phyloP scores from a whole-genome alignment of 2,113 vertebrate genomes.

The Pavo muticus region DNA sequence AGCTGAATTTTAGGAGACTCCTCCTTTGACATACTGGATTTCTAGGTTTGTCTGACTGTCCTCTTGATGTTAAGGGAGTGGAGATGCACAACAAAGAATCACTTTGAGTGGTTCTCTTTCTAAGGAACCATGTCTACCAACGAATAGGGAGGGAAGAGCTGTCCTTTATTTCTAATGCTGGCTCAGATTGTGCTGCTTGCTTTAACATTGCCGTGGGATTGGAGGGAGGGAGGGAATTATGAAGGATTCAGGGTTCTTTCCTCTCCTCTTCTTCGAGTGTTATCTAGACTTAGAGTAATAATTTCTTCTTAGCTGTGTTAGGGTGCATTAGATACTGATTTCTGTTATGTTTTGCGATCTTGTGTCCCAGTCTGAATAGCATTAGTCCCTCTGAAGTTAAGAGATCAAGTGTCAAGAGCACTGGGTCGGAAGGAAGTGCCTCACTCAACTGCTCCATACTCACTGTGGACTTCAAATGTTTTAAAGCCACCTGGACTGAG shows the following conservation, averaged over 20 bases:
- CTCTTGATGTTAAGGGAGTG: neutral
- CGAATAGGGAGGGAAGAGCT: neutral
- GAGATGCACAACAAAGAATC: neutral
- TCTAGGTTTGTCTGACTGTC: neutral
- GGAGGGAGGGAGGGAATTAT: neutral
- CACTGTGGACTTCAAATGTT: slow-evolving; percentile 92
- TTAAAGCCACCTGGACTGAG: slow-evolving; percentile 94
- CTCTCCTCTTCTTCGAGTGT: neutral
- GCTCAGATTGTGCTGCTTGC: neutral
- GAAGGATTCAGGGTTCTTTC: neutral
- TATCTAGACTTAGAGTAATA: neutral
- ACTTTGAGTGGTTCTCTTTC: neutral
- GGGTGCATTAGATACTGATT: neutral
- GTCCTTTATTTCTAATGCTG: neutral
- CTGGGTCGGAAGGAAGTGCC: slow-evolving; percentile 87
- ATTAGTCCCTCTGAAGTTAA: slow-evolving; percentile 88
- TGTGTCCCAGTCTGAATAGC: slow-evolving; percentile 86
- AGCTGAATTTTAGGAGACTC: neutral
- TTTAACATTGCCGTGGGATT: neutral
- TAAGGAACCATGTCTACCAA: neutral
- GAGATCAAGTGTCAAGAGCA: slow-evolving; percentile 87
- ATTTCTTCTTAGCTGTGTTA: neutral
- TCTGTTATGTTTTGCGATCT: neutral
- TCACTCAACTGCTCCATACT: slow-evolving; percentile 88
- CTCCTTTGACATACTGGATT: neutral